Percentiles rank a stretch among this genome's conserved stretches.
Evolutionary conservation across 2,113 vertebrate genomes (phyloP).

Genomic region (Amblyornis subalaris): DNA sequence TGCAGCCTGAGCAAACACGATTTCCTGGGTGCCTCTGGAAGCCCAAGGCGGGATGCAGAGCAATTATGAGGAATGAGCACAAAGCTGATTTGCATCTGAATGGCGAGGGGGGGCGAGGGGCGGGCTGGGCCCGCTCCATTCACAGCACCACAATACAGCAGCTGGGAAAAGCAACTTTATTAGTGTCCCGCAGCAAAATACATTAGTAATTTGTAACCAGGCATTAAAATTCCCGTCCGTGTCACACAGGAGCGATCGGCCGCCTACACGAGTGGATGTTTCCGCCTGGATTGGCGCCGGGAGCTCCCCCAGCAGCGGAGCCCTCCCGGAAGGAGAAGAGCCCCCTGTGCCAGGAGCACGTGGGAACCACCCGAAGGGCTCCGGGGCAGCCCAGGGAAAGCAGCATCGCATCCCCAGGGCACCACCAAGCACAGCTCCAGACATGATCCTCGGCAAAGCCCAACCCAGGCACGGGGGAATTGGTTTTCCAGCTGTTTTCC

Average conservation of each 20-base stretch:
- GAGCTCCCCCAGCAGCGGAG: not conserved
- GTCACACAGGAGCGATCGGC: not conserved
- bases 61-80: conserved; percentile 56
- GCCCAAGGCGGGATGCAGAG: conserved; percentile 57
- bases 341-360: not conserved
- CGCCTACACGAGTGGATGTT: not conserved
- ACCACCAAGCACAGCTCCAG: not conserved
- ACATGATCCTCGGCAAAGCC: not conserved
- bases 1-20: conserved; percentile 58
- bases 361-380: not conserved
- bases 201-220: conserved; percentile 59
- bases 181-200: conserved; percentile 64
- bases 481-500: not conserved
- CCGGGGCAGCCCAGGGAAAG: not conserved
- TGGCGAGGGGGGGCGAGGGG: not conserved
- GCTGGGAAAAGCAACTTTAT: conserved; percentile 70
- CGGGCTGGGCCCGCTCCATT: conserved; percentile 18
- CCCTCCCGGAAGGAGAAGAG: not conserved
- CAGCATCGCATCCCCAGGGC: not conserved
- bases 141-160: conserved; percentile 42
- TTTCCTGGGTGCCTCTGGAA: conserved; percentile 46
- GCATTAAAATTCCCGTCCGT: conserved; percentile 7
- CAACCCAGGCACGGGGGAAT: not conserved
- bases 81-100: conserved; percentile 65
- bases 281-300: not conserved